These are phyloP conservation scores for Brenthis ino DNA, from an alignment of 2,888 invertebrate genomes.

Conservation along the genomic window DNA sequence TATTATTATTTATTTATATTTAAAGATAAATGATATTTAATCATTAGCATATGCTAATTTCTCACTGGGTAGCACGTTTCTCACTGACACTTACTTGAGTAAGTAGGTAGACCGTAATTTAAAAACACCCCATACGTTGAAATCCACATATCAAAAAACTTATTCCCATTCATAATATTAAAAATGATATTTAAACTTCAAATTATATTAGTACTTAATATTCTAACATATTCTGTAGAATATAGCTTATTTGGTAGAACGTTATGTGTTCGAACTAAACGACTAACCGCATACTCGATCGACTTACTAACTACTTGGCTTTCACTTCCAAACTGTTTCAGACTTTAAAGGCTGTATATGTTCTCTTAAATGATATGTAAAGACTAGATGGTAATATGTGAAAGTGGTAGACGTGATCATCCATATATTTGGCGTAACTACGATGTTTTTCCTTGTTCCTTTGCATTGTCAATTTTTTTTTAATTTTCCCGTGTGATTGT, in stretches of 20 bases:
- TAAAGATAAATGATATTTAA: no score
- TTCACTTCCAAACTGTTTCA: constrained; percentile 36
- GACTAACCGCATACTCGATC: constrained; percentile 37
- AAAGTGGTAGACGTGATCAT: background rate
- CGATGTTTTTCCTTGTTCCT: no score
- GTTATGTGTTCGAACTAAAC: constrained; percentile 26
- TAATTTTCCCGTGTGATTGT: no score
- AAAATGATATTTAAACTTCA: background rate
- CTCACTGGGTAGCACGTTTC: no score
- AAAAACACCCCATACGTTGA: no score
- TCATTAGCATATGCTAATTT: no score
- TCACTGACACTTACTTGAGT: no score
- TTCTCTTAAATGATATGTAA: constrained; percentile 42
- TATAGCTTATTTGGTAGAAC: constrained; percentile 30
- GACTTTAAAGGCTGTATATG: constrained; percentile 21
- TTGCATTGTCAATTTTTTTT: no score
- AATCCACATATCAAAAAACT: no score
- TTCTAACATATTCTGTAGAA: constrained; percentile 11
- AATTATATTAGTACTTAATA: background rate
- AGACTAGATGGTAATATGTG: background rate
- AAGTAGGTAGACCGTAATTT: no score
- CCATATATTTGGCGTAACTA: background rate
- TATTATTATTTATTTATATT: no score
- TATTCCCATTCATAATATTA: background rate
- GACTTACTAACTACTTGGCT: constrained; percentile 39